Conservation (phyloP, 1,140 invertebrate species). For the Caerostris darwini region DNA sequence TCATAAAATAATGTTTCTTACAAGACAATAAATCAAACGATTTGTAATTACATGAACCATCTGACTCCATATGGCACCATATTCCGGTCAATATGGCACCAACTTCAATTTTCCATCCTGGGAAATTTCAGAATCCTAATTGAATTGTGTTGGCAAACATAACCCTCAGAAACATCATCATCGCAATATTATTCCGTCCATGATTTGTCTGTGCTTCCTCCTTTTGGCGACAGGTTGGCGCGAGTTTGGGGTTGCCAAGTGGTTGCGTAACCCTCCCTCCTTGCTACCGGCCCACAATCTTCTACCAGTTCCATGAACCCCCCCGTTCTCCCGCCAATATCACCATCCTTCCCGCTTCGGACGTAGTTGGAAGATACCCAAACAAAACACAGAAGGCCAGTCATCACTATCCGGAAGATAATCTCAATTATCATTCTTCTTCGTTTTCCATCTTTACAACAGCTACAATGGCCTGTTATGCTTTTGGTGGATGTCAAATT, state of each 20-base stretch:
- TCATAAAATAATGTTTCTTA: too few species aligned
- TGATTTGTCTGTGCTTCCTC: not conserved
- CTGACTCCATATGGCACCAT: not conserved
- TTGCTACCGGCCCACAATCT: not conserved
- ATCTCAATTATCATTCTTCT: not conserved
- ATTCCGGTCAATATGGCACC: not conserved
- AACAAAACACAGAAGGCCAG: not conserved
- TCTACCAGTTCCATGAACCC: not conserved
- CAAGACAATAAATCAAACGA: too few species aligned
- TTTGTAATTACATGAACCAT: too few species aligned
- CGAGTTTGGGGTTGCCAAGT: not conserved
- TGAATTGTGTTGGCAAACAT: too few species aligned
- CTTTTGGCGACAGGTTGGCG: slow-evolving; percentile 15
- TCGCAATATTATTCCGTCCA: not conserved
- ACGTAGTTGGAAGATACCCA: not conserved
- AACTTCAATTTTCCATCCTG: not conserved
- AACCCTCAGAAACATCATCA: not conserved
- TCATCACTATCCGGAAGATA: too few species aligned
- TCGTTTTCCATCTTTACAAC: not conserved
- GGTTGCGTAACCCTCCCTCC: slow-evolving; percentile 25
- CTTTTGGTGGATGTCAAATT: not conserved
- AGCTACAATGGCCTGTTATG: not conserved
- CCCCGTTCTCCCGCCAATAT: not conserved
- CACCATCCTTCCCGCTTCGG: not conserved
- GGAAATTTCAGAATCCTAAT: too few species aligned